These are phyloP conservation scores for Pristionchus arcanus DNA, from an alignment of 2,888 invertebrate genomes.

Conservation along the genomic window DNA sequence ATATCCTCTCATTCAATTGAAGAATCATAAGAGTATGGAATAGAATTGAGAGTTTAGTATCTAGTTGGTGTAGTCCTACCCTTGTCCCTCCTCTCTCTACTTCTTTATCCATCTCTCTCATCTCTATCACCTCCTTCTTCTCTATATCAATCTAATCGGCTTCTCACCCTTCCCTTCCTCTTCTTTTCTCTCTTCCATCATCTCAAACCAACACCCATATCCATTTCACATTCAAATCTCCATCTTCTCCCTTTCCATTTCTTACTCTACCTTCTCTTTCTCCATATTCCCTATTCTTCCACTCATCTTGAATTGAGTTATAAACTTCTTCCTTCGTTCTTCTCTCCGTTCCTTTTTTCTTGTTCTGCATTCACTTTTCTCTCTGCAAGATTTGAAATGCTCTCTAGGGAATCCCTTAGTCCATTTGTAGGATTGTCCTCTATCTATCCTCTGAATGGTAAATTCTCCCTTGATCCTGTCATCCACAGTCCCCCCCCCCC, in stretches of 20 bases:
- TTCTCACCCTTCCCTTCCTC: not conserved
- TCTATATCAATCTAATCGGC: constrained; percentile 15
- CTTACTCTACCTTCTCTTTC: constrained; percentile 1
- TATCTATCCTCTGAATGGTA: not conserved
- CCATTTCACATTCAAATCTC: constrained; percentile 47
- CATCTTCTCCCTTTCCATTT: constrained; percentile 23
- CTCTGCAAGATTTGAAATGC: not conserved
- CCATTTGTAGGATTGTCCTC: not conserved
- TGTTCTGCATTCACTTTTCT: constrained; percentile 10
- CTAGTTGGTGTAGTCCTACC: not conserved
- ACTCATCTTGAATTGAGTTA: constrained; percentile 20
- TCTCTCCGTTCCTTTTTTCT: constrained; percentile 23
- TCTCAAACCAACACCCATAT: constrained; percentile 33
- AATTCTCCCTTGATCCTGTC: constrained; percentile 4
- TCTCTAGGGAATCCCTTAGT: not conserved
- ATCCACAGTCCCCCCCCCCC: not conserved
- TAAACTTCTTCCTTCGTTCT: constrained; percentile 6
- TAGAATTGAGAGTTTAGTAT: not conserved
- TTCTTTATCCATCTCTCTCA: not conserved
- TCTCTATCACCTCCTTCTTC: not conserved
- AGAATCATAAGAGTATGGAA: not conserved
- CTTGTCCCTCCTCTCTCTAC: not conserved
- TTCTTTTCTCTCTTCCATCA: constrained; percentile 41
- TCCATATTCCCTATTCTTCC: constrained; percentile 26
- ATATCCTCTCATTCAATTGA: not conserved